Evolutionary conservation across 2,797 vertebrate species (phyloP), one percentile per base, ranked within the genome.

Genomic region (Cryptoprocta ferox): DNA sequence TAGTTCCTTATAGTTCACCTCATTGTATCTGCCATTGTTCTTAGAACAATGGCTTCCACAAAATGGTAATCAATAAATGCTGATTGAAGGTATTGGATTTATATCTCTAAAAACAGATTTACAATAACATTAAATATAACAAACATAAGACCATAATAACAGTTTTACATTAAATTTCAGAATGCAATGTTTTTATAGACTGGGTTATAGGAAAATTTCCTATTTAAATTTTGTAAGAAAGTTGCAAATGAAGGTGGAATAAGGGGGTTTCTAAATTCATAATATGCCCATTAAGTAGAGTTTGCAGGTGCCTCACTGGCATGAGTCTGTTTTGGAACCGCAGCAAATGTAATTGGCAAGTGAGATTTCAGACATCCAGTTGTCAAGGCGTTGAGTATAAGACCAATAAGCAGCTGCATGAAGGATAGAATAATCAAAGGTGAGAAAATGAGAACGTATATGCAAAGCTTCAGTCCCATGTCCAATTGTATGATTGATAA

Each of bases 281-380:
- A 80, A 70, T 56, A 78, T 87, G 30, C 16, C 70, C 79, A 88
- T 80, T 88, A 97, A 76, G 6, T 30, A 73, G 94, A 73, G 35
- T 92, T 75, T 94, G 30, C 71, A 92, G 92, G 10, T 95, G 53
- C 7, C 39, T 95, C 15, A 12, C 9, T 79, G 65, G 39, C 42
- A 42, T 53, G 63, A 19, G 6, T 71, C 86, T 95, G 45, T 63
- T 96, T 95, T 59, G 84, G 50, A 95, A 78, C n/a, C 63, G 96
- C 30, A 95, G 66, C 26, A 95, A 85, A 94, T 88, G 35, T 68
- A 97, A 97, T 93, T 94, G 97, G 83, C 68, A 19, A 45, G 50
- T 94, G 50, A 96, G 56, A 89, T 78, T 92, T 56, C 26, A 86
- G n/a, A 85, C 21, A 24, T 94, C n/a, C 7, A 66, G 8, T 70